Base-by-base conservation (phyloP, 2,888 invertebrate genomes). In the Amphiduros pacificus region DNA sequence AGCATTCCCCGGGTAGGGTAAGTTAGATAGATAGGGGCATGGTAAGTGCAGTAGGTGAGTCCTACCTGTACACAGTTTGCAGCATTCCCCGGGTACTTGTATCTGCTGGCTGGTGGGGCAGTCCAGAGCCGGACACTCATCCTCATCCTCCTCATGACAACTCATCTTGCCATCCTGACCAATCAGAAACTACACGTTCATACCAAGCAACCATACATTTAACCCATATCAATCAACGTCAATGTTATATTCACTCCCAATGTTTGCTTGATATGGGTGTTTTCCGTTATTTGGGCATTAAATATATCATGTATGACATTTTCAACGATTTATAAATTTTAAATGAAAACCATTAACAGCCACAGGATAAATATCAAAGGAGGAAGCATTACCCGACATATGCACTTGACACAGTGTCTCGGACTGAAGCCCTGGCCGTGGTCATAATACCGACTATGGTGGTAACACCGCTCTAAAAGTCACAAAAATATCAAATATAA, bases 11-110 rank as follows among this genome's bases (percentile, higher is more conserved):
- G n/a, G n/a, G n/a, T n/a, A n/a, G n/a, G n/a, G n/a, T n/a, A n/a
- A n/a, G n/a, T n/a, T n/a, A n/a, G n/a, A n/a, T n/a, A n/a, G n/a
- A n/a, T n/a, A n/a, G n/a, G n/a, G n/a, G n/a, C n/a, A n/a, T n/a
- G n/a, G n/a, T n/a, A n/a, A n/a, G n/a, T n/a, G n/a, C n/a, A n/a
- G n/a, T n/a, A n/a, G n/a, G n/a, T n/a, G n/a, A n/a, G n/a, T 66
- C 70, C 48, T 70, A 91, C 93, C 93, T 85, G 90, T 90, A 83
- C 94, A 94, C 80, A 91, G 91, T 82, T 91, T 91, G 86, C 94
- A 94, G 85, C 93, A 94, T 82, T 92, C 90, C 63, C 90, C 92
- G 55, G 90, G 89, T 65, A 91, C 90, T 73, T 88, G 88, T 82
- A 93, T 89, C 84, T 91, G 91, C 78, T 91, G 88, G 67, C 87